phyloP scores from a whole-genome alignment of 1,140 invertebrate species.

The Drosophila repleta region DNA sequence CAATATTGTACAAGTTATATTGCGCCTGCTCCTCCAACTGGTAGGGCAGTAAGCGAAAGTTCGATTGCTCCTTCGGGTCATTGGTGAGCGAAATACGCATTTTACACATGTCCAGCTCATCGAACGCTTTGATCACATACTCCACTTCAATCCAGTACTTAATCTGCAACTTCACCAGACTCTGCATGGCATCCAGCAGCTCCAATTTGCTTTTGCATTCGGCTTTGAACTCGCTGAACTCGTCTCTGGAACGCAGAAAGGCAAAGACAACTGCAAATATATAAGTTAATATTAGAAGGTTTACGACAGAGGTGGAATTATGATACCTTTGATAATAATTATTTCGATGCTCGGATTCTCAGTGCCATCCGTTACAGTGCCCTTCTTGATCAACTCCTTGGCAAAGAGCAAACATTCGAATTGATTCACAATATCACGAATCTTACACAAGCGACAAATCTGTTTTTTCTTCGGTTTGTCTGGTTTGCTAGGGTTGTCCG shows the following conservation, averaged over 20 bases:
- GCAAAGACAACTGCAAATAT: slow-evolving; percentile 52
- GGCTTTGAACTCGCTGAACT: slow-evolving; percentile 22
- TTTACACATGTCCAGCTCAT: slow-evolving; percentile 91
- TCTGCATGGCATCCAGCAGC: slow-evolving; percentile 87
- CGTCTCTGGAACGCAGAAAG: slow-evolving; percentile 44
- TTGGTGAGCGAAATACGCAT: slow-evolving; percentile 85
- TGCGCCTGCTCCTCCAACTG: slow-evolving; percentile 56
- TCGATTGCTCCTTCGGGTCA: slow-evolving; percentile 69
- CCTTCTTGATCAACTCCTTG: slow-evolving; percentile 81
- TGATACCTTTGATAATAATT: slow-evolving; percentile 57
- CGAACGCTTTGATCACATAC: slow-evolving; percentile 85
- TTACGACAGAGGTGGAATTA: no score
- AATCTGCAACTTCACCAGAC: slow-evolving; percentile 87
- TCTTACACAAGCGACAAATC: slow-evolving; percentile 83
- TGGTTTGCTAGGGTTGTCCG: slow-evolving; percentile 2
- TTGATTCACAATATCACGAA: slow-evolving; percentile 84
- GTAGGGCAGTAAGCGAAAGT: slow-evolving; percentile 59
- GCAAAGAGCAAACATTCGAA: slow-evolving; percentile 86
- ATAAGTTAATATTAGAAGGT: not conserved
- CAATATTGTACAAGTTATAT: slow-evolving; percentile 56
- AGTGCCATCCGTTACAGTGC: slow-evolving; percentile 76
- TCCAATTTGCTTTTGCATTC: slow-evolving; percentile 85
- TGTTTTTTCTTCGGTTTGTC: slow-evolving; percentile 30
- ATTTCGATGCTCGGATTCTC: slow-evolving; percentile 84
- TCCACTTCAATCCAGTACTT: slow-evolving; percentile 83